Evolutionary conservation across 2,113 vertebrate genomes (phyloP).

Genomic region (Gymnobelideus leadbeateri): DNA sequence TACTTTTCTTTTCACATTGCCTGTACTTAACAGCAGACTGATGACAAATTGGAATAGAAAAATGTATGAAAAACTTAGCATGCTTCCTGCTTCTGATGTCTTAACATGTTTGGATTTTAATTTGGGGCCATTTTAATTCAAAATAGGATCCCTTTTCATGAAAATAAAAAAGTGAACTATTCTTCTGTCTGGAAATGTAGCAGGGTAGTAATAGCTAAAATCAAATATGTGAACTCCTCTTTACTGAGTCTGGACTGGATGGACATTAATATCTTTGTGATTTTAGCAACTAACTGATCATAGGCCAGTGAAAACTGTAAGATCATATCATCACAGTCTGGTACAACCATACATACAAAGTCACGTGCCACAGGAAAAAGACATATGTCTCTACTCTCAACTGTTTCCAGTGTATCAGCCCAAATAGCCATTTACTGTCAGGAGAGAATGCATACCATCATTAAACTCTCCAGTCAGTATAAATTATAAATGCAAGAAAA

Average conservation of each 20-base stretch:
- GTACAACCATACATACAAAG: not conserved
- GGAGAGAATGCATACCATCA: constrained; percentile 14
- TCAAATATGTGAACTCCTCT: not conserved
- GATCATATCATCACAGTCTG: not conserved
- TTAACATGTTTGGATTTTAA: not conserved
- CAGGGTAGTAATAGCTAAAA: not conserved
- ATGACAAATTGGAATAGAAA: constrained; percentile 24
- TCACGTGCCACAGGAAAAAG: not conserved
- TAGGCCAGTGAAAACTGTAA: constrained; percentile 24
- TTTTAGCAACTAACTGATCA: not conserved
- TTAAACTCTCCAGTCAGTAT: constrained; percentile 3
- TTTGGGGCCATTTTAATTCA: not conserved
- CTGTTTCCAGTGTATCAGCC: not conserved
- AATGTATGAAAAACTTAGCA: constrained; percentile 22
- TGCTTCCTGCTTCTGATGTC: not conserved
- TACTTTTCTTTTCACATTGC: not conserved
- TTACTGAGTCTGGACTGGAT: not conserved
- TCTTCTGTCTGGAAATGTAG: constrained; percentile 8
- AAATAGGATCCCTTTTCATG: constrained; percentile 38
- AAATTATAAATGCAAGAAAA: constrained; percentile 56
- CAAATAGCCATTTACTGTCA: not conserved
- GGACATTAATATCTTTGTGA: constrained; percentile 6
- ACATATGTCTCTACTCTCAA: not conserved
- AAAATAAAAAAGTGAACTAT: constrained; percentile 37
- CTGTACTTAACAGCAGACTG: not conserved